These are phyloP conservation scores for Oreochromis aureus DNA, from an alignment of 2,113 vertebrate species.

Conservation along the genomic window DNA sequence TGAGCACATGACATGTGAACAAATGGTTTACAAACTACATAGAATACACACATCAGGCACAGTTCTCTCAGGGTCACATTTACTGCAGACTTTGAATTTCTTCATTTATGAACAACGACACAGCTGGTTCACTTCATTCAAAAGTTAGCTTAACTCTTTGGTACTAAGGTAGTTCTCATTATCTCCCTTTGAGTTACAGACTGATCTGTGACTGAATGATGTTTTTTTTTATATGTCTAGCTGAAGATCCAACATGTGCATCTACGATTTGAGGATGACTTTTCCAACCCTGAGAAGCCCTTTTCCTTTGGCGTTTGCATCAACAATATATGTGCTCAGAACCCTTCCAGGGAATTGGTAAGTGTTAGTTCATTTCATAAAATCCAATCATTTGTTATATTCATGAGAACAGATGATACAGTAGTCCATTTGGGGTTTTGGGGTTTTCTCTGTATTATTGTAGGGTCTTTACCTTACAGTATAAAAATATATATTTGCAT, in stretches of 20 bases:
- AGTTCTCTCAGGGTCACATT: background rate
- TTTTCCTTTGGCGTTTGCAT: conserved; percentile 93
- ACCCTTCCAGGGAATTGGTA: conserved; percentile 85
- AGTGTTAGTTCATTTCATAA: conserved; percentile 14
- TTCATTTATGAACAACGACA: background rate
- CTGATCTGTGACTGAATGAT: background rate
- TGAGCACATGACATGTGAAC: background rate
- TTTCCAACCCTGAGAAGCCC: conserved; percentile 80
- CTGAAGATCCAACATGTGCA: conserved; percentile 96
- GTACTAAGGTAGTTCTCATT: background rate
- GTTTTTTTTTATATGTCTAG: conserved; percentile 52
- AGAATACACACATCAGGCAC: background rate
- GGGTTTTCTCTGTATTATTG: background rate
- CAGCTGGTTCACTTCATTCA: background rate
- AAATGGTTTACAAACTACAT: background rate
- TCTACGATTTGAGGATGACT: conserved; percentile 90
- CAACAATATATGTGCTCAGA: conserved; percentile 91
- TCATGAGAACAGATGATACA: background rate
- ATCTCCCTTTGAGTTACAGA: background rate
- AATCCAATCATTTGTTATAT: background rate
- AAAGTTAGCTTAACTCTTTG: background rate
- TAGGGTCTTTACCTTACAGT: background rate
- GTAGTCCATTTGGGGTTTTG: background rate
- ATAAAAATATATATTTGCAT: background rate
- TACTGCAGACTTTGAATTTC: background rate